Conservation (phyloP, 2,797 vertebrate species). For the Jordanella pulchra region DNA sequence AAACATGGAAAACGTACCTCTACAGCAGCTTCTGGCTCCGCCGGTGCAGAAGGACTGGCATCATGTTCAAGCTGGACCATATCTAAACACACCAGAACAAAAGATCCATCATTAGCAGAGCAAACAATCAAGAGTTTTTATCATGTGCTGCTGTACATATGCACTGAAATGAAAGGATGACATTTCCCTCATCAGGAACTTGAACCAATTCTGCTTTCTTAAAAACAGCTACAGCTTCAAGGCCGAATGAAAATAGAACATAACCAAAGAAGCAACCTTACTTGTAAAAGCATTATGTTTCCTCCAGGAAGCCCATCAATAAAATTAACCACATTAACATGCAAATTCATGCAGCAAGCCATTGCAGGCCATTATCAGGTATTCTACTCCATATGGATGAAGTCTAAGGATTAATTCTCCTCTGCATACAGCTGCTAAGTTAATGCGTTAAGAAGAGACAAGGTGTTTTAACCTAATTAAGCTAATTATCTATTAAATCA, state of each 20-base stretch:
- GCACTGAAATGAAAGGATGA: neutral
- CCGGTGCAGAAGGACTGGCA: conserved; percentile 70
- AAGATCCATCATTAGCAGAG: neutral
- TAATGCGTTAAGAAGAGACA: neutral
- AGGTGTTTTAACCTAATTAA: neutral
- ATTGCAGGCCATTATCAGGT: conserved; percentile 2
- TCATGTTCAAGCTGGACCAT: conserved; percentile 90
- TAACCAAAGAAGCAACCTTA: neutral
- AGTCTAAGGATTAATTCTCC: neutral
- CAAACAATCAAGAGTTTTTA: neutral
- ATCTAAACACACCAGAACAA: conserved; percentile 73
- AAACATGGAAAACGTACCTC: conserved; percentile 78
- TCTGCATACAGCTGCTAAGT: neutral
- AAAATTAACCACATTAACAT: conserved; percentile 1
- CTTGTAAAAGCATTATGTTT: neutral
- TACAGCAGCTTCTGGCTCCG: conserved; percentile 75
- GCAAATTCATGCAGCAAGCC: neutral
- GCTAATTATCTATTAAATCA: conserved; percentile 8
- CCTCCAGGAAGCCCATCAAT: neutral
- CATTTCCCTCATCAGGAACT: neutral
- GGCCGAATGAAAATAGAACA: neutral
- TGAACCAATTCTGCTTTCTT: neutral
- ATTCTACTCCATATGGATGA: conserved; percentile 2
- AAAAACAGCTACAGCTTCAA: neutral
- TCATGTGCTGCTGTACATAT: too few species aligned